Conservation (phyloP, 2,113 vertebrate genomes). For the Mesocricetus auratus region DNA sequence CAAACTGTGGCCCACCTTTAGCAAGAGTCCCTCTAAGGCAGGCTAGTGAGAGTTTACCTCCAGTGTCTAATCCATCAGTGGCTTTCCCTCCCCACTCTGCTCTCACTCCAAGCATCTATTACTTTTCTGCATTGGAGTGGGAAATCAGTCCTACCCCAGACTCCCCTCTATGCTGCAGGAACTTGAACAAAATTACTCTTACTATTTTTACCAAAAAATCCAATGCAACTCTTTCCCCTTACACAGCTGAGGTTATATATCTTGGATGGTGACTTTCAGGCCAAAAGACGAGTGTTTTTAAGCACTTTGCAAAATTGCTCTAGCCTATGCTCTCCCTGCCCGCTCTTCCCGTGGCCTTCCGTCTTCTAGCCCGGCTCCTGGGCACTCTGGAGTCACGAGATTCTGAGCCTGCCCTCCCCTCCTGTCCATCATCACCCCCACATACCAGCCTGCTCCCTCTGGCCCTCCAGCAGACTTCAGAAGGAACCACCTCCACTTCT, state of each 20-base stretch:
- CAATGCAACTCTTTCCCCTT: background rate
- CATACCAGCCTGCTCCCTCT: background rate
- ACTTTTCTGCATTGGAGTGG: background rate
- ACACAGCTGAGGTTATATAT: background rate
- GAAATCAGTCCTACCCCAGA: background rate
- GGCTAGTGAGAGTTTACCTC: background rate
- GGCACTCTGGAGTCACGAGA: too few species aligned
- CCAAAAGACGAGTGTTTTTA: too few species aligned
- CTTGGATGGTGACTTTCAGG: background rate
- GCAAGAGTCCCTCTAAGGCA: background rate
- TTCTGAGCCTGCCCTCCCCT: background rate
- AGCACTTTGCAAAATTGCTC: background rate
- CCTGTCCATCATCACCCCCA: background rate
- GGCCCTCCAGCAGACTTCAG: background rate
- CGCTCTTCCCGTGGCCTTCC: background rate
- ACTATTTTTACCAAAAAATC: background rate
- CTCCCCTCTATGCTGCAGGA: background rate
- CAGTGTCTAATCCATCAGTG: fast-evolving
- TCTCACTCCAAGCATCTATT: too few species aligned
- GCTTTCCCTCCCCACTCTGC: background rate
- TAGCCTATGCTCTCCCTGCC: background rate
- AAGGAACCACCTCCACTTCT: background rate
- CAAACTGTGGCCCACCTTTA: too few species aligned
- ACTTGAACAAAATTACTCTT: background rate
- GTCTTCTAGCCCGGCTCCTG: background rate